Conservation (phyloP, 92 coral and sea anemone species). For the Heliopora coerulea region DNA sequence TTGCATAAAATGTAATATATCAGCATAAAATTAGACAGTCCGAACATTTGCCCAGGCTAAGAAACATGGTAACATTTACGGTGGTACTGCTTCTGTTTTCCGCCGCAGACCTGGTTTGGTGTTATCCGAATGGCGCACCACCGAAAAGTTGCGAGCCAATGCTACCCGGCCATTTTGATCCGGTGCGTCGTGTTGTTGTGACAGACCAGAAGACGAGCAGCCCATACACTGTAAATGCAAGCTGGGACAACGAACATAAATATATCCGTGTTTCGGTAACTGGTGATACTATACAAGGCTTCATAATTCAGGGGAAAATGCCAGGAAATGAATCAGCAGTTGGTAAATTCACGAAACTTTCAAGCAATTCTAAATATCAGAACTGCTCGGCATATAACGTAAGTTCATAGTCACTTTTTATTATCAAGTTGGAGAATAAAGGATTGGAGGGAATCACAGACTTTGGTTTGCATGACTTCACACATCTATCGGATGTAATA, state of each 20-base stretch:
- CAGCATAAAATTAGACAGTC: too few species aligned
- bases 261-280: slow-evolving; percentile 13
- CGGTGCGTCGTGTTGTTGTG: neutral
- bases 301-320: slow-evolving; percentile 23
- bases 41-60: too few species aligned
- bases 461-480: too few species aligned
- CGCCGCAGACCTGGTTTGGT: too few species aligned
- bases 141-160: neutral
- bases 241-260: slow-evolving; percentile 6
- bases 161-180: neutral
- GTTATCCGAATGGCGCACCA: neutral
- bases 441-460: too few species aligned
- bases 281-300: slow-evolving; percentile 15
- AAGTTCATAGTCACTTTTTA: too few species aligned
- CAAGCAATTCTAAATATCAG: slow-evolving; percentile 2
- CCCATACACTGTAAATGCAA: slow-evolving; percentile 13
- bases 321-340: neutral
- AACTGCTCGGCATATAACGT: neutral
- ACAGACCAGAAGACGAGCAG: neutral
- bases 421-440: too few species aligned
- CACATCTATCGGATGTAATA: too few species aligned
- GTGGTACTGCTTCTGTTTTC: too few species aligned
- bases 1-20: too few species aligned
- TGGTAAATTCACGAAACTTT: slow-evolving; percentile 15
- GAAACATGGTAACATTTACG: too few species aligned